A percentile compares a stretch with the other conserved stretches of the same genome.
These are phyloP conservation scores for Leptopilina boulardi DNA, from an alignment of 1,140 invertebrate species.

Conservation along the genomic window DNA sequence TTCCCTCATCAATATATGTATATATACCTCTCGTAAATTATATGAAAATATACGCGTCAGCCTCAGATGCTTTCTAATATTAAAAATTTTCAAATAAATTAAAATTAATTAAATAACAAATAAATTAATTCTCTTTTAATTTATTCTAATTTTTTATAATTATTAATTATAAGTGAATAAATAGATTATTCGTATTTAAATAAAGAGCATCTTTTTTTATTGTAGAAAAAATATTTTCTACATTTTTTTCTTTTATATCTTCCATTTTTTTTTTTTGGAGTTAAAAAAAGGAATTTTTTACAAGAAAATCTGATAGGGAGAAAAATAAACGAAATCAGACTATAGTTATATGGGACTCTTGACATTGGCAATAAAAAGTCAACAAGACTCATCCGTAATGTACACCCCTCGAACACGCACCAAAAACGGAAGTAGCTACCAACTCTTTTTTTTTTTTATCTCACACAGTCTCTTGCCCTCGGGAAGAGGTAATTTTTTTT, in stretches of 20 bases:
- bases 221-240: too few relatives aligned
- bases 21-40: not conserved
- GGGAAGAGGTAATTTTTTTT: not conserved
- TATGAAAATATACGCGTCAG: not conserved
- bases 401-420: not conserved
- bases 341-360: not conserved
- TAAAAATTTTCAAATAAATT: not conserved
- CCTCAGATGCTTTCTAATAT: not conserved
- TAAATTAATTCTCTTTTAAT: too few relatives aligned
- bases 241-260: too few relatives aligned
- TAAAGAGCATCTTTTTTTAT: too few relatives aligned
- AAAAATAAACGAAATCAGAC: not conserved
- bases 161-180: too few relatives aligned
- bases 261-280: too few relatives aligned
- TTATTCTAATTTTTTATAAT: too few relatives aligned
- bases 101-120: too few relatives aligned
- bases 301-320: not conserved
- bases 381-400: not conserved
- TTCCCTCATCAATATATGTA: slow-evolving; percentile 2
- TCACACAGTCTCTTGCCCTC: not conserved
- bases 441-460: slow-evolving; percentile 14
- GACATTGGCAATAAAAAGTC: not conserved
- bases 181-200: too few relatives aligned
- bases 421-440: not conserved
- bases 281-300: too few relatives aligned